phyloP scores from a whole-genome alignment of 2,797 vertebrate genomes.

The Pipistrellus nathusii region DNA sequence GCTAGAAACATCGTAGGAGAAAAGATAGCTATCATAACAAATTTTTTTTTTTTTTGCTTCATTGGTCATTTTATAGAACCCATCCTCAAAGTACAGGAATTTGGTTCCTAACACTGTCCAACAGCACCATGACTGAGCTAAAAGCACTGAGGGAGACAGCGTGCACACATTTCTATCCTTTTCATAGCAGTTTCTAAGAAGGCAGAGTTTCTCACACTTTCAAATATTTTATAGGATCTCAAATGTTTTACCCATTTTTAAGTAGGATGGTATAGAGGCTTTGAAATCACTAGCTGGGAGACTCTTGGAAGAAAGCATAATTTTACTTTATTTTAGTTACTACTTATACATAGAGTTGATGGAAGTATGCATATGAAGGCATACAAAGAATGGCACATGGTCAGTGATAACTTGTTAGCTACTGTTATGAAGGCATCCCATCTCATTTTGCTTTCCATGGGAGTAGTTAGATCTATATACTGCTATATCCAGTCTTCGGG shows the following conservation, averaged over 20 bases:
- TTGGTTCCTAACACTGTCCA: neutral
- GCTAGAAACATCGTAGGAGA: neutral
- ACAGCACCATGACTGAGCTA: neutral
- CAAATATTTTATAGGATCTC: neutral
- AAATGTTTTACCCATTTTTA: neutral
- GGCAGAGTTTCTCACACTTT: neutral
- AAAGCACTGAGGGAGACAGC: neutral
- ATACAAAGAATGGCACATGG: neutral
- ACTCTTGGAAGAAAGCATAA: neutral
- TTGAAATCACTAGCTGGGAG: neutral
- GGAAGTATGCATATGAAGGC: neutral
- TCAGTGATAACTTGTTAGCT: neutral
- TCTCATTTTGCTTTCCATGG: neutral
- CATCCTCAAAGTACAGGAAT: neutral
- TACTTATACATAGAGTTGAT: neutral
- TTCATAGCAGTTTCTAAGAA: neutral
- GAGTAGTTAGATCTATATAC: neutral
- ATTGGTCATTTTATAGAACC: neutral
- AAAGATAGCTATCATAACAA: neutral
- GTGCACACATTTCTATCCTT: neutral
- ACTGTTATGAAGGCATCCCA: neutral
- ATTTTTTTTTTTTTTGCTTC: neutral
- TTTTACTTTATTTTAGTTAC: conserved; percentile 1
- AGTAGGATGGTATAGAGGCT: neutral
- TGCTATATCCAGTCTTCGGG: neutral